Base-by-base conservation (phyloP, 1,140 invertebrate genomes). In the Whitmania pigra region DNA sequence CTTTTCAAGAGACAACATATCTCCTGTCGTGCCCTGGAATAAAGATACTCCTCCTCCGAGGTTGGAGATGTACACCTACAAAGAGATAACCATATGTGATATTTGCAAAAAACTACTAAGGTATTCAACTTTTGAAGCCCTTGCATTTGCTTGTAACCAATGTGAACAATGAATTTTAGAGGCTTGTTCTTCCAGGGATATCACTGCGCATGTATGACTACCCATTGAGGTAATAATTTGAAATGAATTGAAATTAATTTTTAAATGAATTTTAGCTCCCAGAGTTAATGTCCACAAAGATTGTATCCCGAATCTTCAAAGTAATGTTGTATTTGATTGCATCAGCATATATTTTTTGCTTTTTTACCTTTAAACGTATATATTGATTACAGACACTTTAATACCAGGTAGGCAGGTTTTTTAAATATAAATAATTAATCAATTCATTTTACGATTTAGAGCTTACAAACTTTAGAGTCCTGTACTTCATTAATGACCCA, bases 181-280 rank as follows among this genome's bases (percentile, higher is more conserved):
- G 57, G 57, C 57, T 13, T 63, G 18, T 63, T 63, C 20, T 63
- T 25, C 57, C 57, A 63, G 29, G 57, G 57, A 13, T 63, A 63
- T 20, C 11, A 63, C 9, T 63, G 57, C 57, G 15, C 9, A 13
- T 15, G 57, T 63, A 25, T 15, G 57, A 63, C 4, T 20, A n/a
- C 54, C 20, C 54, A n/a, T 18, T 63, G 22, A 25, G 22, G 18
- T 25, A 25, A 22, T 63, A 63, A 25, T 63, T 63, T 63, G 6
- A 63, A 63, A 1, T n/a, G 22, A 25, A 25, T 5, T 63, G 29
- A n/a, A 13, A 22, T 25, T n/a, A 63, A 63, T n/a, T 63, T 63
- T 7, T 63, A 13, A 18, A 18, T 25, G 22, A 11, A 25, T 63
- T 63, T 31, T 7, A 63, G 57, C 9, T 63, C 22, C 20, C 1